Evolutionary conservation across 2,888 invertebrate genomes (phyloP).

Genomic region (Girardia tigrina): DNA sequence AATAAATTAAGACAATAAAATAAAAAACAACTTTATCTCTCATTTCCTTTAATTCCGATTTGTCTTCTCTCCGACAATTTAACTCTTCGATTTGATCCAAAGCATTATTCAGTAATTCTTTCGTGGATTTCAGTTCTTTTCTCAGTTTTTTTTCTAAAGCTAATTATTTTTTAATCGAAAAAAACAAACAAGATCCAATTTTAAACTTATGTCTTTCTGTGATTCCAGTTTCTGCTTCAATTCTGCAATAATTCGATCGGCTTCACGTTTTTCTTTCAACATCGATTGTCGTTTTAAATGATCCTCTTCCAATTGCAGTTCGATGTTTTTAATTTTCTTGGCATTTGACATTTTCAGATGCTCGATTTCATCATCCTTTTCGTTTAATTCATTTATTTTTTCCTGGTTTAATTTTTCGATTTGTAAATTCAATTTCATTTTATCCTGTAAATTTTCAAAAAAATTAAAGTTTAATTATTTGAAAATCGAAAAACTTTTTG

Average conservation of each 20-base stretch:
- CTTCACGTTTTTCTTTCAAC: background rate
- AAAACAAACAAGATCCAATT: background rate
- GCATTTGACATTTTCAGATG: background rate
- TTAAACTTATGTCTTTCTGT: background rate
- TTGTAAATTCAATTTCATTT: conserved; percentile 3
- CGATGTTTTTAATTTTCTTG: background rate
- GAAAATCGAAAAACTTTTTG: background rate
- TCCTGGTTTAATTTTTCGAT: background rate
- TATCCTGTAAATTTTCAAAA: background rate
- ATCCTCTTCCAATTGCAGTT: conserved; percentile 15
- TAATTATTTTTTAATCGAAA: conserved; percentile 36
- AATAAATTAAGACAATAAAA: too few relatives aligned
- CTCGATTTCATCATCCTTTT: conserved; percentile 2
- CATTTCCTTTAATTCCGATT: background rate
- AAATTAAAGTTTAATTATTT: background rate
- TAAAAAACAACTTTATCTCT: too few relatives aligned
- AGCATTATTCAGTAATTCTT: conserved; percentile 74
- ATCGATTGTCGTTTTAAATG: background rate
- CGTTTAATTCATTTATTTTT: background rate
- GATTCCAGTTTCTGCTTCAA: background rate
- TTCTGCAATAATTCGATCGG: background rate
- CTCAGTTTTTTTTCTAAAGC: conserved; percentile 55
- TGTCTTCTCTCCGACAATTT: background rate
- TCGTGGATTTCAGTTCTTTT: conserved; percentile 72
- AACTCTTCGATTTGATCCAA: background rate